Evolutionary conservation across 2,113 vertebrate genomes (phyloP).

Genomic region (Ictidomys tridecemlineatus): DNA sequence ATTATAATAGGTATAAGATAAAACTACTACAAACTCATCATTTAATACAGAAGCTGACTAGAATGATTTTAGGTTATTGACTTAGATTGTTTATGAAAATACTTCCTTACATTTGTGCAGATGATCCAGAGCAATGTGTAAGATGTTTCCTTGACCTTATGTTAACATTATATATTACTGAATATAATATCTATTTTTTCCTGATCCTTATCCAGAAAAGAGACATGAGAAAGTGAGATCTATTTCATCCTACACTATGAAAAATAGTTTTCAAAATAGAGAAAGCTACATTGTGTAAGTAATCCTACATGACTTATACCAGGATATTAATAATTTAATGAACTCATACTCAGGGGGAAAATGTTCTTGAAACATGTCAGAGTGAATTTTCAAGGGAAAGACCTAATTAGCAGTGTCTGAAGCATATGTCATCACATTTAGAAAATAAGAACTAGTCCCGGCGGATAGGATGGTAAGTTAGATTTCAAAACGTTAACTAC

Average conservation of each 20-base stretch:
- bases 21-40: background rate
- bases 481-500: slow-evolving; percentile 78
- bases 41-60: background rate
- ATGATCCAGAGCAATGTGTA: background rate
- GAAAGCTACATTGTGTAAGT: slow-evolving; percentile 60
- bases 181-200: background rate
- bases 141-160: slow-evolving; percentile 8
- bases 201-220: slow-evolving; percentile 39
- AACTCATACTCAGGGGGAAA: slow-evolving; percentile 56
- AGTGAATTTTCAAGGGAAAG: slow-evolving; percentile 82
- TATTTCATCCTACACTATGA: slow-evolving; percentile 67
- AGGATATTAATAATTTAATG: slow-evolving; percentile 83
- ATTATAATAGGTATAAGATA: background rate
- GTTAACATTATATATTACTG: slow-evolving; percentile 1
- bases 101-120: slow-evolving; percentile 2
- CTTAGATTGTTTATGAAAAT: background rate
- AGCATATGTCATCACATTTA: slow-evolving; percentile 79
- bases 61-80: slow-evolving; percentile 1
- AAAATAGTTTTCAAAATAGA: slow-evolving; percentile 73
- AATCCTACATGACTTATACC: slow-evolving; percentile 67
- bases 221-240: slow-evolving; percentile 19
- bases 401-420: slow-evolving; percentile 82
- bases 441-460: slow-evolving; percentile 81
- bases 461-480: slow-evolving; percentile 74
- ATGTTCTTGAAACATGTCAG: slow-evolving; percentile 74